Percentiles rank a stretch among this genome's conserved stretches.
Conservation (phyloP, 1,140 invertebrate genomes). For the Drosophila lowei region DNA sequence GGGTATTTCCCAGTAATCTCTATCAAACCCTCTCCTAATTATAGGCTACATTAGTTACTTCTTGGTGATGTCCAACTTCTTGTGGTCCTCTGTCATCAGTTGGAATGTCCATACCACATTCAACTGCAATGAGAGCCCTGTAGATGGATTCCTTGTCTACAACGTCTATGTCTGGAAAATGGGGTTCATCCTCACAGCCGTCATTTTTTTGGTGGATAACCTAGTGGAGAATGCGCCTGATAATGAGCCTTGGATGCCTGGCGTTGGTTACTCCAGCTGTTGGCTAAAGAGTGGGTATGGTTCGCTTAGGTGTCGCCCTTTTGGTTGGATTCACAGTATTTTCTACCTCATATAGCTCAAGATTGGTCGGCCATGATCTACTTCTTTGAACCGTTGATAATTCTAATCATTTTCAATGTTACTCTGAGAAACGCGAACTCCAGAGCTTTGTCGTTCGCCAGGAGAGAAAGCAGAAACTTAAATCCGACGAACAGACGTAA, state of each 20-base stretch:
- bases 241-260: slow-evolving; percentile 80
- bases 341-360: slow-evolving; percentile 4
- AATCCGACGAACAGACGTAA: slow-evolving; percentile 50
- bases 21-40: slow-evolving; percentile 2
- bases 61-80: slow-evolving; percentile 88
- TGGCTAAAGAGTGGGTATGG: slow-evolving; percentile 86
- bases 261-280: slow-evolving; percentile 84
- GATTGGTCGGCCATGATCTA: slow-evolving; percentile 85
- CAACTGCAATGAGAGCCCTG: slow-evolving; percentile 84
- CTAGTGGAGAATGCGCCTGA: slow-evolving; percentile 55
- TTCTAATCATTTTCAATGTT: slow-evolving; percentile 88
- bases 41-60: slow-evolving; percentile 88
- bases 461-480: slow-evolving; percentile 22
- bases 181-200: slow-evolving; percentile 83
- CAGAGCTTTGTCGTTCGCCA: slow-evolving; percentile 7
- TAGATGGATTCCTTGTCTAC: slow-evolving; percentile 87
- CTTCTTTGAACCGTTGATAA: slow-evolving; percentile 89
- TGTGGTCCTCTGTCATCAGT: slow-evolving; percentile 91
- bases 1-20: background rate
- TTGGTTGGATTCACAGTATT: background rate
- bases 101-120: slow-evolving; percentile 90
- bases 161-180: slow-evolving; percentile 89
- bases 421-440: slow-evolving; percentile 53
- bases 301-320: background rate
- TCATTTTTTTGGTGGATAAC: slow-evolving; percentile 69